A percentile compares a stretch with the other conserved stretches of the same genome.
Conservation (phyloP, 30 jellyfish, hydroid and myxozoan species). For the Hydractinia symbiolongicarpus region DNA sequence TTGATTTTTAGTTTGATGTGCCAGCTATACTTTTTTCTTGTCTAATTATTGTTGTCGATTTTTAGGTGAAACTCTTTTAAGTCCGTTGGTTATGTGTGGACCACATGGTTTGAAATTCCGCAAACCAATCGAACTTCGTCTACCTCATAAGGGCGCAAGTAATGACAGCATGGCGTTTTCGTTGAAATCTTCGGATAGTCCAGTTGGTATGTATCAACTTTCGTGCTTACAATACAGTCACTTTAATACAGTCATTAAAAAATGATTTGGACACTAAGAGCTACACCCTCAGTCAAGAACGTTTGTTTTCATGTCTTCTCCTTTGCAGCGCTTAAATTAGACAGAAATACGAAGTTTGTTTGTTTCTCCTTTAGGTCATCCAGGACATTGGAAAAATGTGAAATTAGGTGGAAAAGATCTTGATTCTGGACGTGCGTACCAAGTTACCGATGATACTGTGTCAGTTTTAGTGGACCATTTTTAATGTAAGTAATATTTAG, state of each 20-base stretch:
- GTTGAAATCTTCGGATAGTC: slow-evolving; percentile 75
- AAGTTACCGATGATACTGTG: slow-evolving; percentile 92
- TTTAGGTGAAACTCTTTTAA: slow-evolving; percentile 79
- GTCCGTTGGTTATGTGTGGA: slow-evolving; percentile 97
- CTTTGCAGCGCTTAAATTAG: too few relatives aligned
- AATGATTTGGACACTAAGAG: neutral
- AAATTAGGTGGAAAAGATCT: slow-evolving; percentile 87
- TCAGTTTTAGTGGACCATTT: slow-evolving; percentile 90
- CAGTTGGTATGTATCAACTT: slow-evolving; percentile 50
- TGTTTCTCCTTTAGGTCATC: slow-evolving; percentile 22
- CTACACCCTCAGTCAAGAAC: neutral
- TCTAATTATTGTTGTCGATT: neutral
- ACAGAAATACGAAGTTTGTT: neutral
- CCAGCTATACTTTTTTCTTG: too few relatives aligned
- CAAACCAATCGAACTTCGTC: slow-evolving; percentile 86
- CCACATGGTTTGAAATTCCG: slow-evolving; percentile 93
- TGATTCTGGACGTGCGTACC: slow-evolving; percentile 97
- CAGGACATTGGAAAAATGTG: slow-evolving; percentile 91
- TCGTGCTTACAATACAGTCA: too few relatives aligned
- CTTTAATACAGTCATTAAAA: too few relatives aligned
- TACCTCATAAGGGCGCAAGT: slow-evolving; percentile 92
- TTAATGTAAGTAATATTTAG: slow-evolving; percentile 14
- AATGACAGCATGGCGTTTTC: slow-evolving; percentile 90
- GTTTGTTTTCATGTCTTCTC: neutral
- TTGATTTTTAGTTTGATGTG: too few relatives aligned